Percentiles rank a stretch among this genome's conserved stretches.
Evolutionary conservation across 2,888 invertebrate genomes (phyloP).

Genomic region (Onthophagus sagittarius): DNA sequence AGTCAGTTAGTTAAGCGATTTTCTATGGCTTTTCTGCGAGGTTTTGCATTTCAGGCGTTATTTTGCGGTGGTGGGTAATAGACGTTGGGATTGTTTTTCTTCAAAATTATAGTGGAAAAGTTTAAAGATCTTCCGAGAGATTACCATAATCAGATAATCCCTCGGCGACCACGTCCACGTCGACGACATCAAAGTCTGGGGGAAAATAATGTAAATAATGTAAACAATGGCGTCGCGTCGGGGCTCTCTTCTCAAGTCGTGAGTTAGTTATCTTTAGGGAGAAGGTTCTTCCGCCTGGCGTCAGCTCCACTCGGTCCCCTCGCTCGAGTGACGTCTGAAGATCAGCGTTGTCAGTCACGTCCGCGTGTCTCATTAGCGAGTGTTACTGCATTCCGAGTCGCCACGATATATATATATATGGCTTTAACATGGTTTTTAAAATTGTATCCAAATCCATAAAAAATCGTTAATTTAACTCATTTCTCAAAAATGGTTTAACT

Average conservation of each 20-base stretch:
- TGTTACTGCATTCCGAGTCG: neutral
- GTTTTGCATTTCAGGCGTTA: neutral
- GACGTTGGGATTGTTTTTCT: no score
- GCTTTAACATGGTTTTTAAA: no score
- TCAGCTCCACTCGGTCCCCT: neutral
- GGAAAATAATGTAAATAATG: neutral
- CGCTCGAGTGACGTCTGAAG: neutral
- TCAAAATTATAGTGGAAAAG: neutral
- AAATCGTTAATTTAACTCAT: no score
- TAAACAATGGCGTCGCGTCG: neutral
- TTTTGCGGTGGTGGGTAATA: neutral
- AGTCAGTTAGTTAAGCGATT: neutral
- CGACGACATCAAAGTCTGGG: no score
- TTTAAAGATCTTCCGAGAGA: neutral
- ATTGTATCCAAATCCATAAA: no score
- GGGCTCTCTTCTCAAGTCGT: neutral
- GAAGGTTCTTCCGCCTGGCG: neutral
- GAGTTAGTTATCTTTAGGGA: neutral
- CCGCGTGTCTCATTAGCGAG: neutral
- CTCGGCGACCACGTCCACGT: neutral
- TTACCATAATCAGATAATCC: neutral
- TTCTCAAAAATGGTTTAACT: no score
- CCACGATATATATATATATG: no score
- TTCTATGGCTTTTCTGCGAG: neutral
- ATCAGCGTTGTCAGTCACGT: neutral